Base-by-base conservation (phyloP, 1,140 invertebrate species). In the Drosophila nigrodunni region DNA sequence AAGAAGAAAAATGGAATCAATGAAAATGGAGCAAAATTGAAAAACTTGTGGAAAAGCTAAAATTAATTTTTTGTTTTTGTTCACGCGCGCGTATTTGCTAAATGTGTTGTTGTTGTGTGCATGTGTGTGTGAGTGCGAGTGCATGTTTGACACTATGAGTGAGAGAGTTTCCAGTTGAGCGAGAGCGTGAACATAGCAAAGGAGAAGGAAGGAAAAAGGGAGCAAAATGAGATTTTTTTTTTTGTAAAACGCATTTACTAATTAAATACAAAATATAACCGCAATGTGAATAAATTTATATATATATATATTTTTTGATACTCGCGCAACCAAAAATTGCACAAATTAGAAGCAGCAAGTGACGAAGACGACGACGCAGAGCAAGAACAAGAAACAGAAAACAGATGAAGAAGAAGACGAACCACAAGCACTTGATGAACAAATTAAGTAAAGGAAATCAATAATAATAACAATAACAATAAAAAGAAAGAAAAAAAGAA, bases 51-150 rank as follows among this genome's bases (percentile, higher is more conserved):
- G 70, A 88, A 88, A 88, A 87, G 85, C 80, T 89, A 89, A 89
- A 88, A 89, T 89, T 83, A 88, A 88, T 76, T 88, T 85, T 89
- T 85, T 88, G 81, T 88, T 88, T 80, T 89, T 88, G 78, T 88
- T 89, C 67, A 88, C 60, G 67, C 64, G 80, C 70, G 81, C 65
- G 47, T 76, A 59, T 60, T 72, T 66, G 65, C 68, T 44, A 47
- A 52, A 37, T 52, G 25, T 75, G 8, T 30, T 30, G 25, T 30
- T 30, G 25, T 30, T 30, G 6, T 30, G 25, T 30, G 25, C 25
- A 10, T 43, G 41, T 43, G 37, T 30, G 54, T 57, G 44, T 15
- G 69, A 25, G 11, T 37, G 49, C 11, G 18, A 15, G 58, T 30
- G 39, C 11, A 11, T 46, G 43, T 34, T 15, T 41, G 55, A 18